Conservation (phyloP, 2,888 invertebrate genomes). For the Linyphia triangularis region DNA sequence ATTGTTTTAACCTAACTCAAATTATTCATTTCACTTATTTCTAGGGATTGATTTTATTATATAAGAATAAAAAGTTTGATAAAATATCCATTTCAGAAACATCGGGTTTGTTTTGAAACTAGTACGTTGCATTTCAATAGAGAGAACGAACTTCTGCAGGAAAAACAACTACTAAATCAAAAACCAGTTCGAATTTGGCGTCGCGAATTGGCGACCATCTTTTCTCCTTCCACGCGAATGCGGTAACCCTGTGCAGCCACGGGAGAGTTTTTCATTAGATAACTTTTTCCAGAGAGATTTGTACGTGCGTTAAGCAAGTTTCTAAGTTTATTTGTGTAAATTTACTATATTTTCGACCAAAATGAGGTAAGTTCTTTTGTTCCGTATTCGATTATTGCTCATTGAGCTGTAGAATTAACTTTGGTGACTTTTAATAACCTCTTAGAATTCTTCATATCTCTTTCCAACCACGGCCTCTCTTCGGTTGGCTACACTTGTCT, state of each 20-base stretch:
- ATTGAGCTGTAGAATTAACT: neutral
- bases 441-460: neutral
- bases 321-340: neutral
- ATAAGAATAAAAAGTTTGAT: too few species aligned
- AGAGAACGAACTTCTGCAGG: neutral
- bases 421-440: neutral
- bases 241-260: neutral
- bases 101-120: neutral
- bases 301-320: neutral
- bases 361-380: neutral
- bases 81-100: too few species aligned
- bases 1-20: too few species aligned
- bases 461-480: conserved; percentile 3
- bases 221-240: neutral
- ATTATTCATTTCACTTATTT: too few species aligned
- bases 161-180: neutral
- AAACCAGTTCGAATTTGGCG: neutral
- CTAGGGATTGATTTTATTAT: too few species aligned
- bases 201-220: neutral
- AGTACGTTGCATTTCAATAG: neutral
- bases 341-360: neutral
- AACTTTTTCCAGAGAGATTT: neutral
- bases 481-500: conserved; percentile 3
- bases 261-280: neutral
- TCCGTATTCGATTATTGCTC: neutral